Percentiles rank a stretch among this genome's conserved stretches.
Conservation (phyloP, 92 coral and sea anemone genomes). For the Siderastrea radians region DNA sequence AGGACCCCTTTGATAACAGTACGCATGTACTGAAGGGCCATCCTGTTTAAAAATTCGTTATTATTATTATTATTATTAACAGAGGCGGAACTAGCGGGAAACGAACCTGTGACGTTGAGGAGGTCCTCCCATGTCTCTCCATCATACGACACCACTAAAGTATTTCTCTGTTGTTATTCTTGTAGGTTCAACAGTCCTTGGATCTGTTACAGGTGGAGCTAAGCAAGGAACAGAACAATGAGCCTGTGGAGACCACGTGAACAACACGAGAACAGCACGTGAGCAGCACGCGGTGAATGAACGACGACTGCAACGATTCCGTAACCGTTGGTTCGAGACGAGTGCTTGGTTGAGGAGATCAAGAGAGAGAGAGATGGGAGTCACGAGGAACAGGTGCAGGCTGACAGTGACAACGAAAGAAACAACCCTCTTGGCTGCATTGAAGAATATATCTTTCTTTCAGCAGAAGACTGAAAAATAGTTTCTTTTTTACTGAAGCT, state of each 20-base stretch:
- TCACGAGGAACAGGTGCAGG: no score
- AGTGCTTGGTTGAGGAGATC: background rate
- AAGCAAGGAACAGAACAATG: conserved; percentile 25
- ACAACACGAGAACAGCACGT: conserved; percentile 12
- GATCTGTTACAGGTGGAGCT: conserved; percentile 81
- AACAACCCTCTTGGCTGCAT: no score
- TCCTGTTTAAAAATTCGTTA: no score
- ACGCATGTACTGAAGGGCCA: no score
- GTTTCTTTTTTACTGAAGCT: no score
- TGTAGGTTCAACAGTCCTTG: conserved; percentile 87
- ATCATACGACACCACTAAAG: no score
- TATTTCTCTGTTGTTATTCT: conserved; percentile 12
- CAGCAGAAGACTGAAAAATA: no score
- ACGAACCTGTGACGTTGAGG: background rate
- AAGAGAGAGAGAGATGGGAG: background rate
- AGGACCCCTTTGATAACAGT: no score
- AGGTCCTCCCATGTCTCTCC: background rate
- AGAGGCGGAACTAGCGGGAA: background rate
- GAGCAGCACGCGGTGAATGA: background rate
- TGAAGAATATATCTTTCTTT: no score
- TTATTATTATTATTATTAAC: no score
- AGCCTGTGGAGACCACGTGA: background rate
- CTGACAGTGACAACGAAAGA: no score
- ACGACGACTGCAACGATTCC: background rate
- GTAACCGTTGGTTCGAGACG: background rate